Conservation (phyloP, 2,797 vertebrate species). For the Ibycter americanus region DNA sequence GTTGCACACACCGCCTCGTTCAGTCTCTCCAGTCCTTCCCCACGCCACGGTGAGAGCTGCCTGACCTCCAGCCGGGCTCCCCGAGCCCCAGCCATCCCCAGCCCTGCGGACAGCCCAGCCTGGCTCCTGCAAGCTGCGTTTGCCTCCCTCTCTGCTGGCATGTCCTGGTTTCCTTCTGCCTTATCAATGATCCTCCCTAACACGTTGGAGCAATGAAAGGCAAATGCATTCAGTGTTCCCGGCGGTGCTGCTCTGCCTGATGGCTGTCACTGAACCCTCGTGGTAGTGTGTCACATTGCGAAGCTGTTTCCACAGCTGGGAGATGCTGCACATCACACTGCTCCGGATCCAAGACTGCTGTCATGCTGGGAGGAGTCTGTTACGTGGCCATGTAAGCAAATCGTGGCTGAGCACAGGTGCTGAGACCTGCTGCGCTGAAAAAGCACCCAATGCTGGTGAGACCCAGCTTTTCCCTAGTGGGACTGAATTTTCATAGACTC, state of each 20-base stretch:
- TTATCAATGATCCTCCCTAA: background rate
- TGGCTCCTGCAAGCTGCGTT: background rate
- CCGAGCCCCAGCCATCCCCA: background rate
- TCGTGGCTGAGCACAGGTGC: accelerated
- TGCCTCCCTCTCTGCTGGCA: background rate
- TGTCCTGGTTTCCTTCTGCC: background rate
- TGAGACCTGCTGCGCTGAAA: background rate
- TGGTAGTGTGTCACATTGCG: background rate
- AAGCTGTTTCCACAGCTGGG: background rate
- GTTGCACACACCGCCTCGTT: accelerated
- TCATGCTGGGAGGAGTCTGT: accelerated
- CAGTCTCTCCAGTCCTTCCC: background rate
- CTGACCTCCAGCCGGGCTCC: background rate
- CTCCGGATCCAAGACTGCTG: accelerated
- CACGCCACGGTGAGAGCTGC: accelerated
- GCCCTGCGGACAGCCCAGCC: background rate
- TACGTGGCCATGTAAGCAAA: accelerated
- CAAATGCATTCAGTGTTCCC: background rate
- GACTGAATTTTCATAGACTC: background rate
- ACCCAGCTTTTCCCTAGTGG: background rate
- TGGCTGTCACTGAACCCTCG: accelerated
- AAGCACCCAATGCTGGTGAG: background rate
- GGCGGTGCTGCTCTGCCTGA: background rate
- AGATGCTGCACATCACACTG: background rate
- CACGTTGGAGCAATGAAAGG: accelerated